Evolutionary conservation across 2,888 invertebrate genomes (phyloP).

Genomic region (Frankliniella fusca): DNA sequence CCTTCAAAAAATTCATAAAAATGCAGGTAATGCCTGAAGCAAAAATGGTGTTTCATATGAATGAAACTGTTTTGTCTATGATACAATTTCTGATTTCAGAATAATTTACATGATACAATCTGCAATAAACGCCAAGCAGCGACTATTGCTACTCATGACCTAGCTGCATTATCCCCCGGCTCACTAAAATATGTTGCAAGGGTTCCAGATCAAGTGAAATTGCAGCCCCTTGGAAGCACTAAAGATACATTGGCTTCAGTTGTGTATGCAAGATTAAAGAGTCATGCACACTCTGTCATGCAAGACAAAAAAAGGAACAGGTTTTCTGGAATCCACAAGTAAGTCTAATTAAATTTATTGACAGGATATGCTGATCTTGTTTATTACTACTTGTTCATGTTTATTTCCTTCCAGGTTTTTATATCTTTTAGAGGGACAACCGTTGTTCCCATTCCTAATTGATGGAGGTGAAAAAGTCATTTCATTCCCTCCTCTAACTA

Average conservation of each 20-base stretch:
- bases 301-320: slow-evolving; percentile 80
- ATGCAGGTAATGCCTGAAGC: slow-evolving; percentile 61
- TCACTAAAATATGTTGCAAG: slow-evolving; percentile 65
- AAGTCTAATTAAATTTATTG: background rate
- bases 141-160: slow-evolving; percentile 81
- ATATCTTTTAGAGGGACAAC: slow-evolving; percentile 70
- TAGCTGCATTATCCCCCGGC: slow-evolving; percentile 44
- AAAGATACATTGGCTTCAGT: slow-evolving; percentile 61
- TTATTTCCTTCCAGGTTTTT: slow-evolving; percentile 54
- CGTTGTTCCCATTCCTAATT: slow-evolving; percentile 66
- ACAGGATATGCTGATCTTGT: background rate
- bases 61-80: no score
- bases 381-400: slow-evolving; percentile 17
- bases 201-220: slow-evolving; percentile 58
- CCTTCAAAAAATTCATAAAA: slow-evolving; percentile 73
- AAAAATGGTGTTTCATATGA: background rate
- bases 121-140: slow-evolving; percentile 74
- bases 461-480: slow-evolving; percentile 64
- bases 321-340: slow-evolving; percentile 76
- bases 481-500: slow-evolving; percentile 83
- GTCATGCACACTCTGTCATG: slow-evolving; percentile 72
- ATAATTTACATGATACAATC: slow-evolving; percentile 59
- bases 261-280: slow-evolving; percentile 63
- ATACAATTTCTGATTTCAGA: background rate
- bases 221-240: slow-evolving; percentile 62